Base-by-base conservation (phyloP, 2,888 invertebrate species). In the Caenorhabditis uteleia region DNA sequence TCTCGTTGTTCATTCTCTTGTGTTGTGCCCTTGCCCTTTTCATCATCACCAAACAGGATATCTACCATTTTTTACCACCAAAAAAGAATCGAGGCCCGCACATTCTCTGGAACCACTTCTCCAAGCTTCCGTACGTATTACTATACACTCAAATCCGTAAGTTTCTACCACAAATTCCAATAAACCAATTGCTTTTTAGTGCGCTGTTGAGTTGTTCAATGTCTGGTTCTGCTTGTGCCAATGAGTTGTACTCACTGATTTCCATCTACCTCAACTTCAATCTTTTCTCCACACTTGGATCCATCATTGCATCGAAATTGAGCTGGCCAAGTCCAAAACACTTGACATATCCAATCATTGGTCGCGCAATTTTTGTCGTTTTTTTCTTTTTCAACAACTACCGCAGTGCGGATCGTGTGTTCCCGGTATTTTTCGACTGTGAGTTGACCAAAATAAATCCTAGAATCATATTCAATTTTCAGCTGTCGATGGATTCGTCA, bases 181-280 rank as follows among this genome's bases (percentile, higher is more conserved):
- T 8, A 29, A 26, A 44, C 5, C 18, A 23, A 12, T 4, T 31
- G 18, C n/a, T n/a, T 58, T 65, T 49, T 57, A 74, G 69, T 66
- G 71, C 38, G 89, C 88, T 77, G 88, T 90, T 0, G 94, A 95
- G 83, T 87, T 93, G 25, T 90, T 92, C 84, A 94, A 95, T 83
- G 90, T 95, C 20, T 97, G 92, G 86, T 88, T 93, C 67, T n/a
- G 88, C 90, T 2, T 97, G 95, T 86, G 94, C 95, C 82, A 54
- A 60, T 16, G 62, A 68, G 12, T 34, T 70, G 8, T 74, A 60
- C 85, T 86, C 87, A 0, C 86, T 88, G 3, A 85, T 95, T 20
- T 91, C 91, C 23, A 94, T 95, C 83, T 98, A 92, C 85, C 85
- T 98, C 50, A 92, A 91, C 3, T 98, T 98, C 86, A 98, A 97